phyloP scores from a whole-genome alignment of 2,113 vertebrate species.

The Piaya cayana region DNA sequence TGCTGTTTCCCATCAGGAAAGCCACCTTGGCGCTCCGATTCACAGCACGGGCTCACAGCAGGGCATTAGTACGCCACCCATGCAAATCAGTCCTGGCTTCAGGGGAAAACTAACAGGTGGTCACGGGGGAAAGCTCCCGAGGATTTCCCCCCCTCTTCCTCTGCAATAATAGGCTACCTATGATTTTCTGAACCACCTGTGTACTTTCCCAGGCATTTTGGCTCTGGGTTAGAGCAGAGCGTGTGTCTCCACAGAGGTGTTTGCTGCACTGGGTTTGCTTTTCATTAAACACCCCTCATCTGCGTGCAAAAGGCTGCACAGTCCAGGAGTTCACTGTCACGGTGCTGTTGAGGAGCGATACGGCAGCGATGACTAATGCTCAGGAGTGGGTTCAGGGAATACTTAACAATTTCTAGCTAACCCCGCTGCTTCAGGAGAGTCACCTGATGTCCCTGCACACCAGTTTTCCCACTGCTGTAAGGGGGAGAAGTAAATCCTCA shows the following conservation, averaged over 20 bases:
- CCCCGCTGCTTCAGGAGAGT: background rate
- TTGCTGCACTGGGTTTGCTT: background rate
- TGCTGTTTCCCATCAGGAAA: background rate
- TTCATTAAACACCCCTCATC: background rate
- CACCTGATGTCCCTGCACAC: background rate
- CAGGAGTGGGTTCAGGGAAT: background rate
- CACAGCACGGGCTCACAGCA: background rate
- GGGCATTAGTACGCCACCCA: background rate
- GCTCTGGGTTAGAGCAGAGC: background rate
- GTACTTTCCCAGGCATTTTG: conserved; percentile 29
- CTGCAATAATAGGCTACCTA: background rate
- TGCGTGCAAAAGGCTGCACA: background rate
- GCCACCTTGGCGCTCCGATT: background rate
- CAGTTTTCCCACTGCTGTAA: background rate
- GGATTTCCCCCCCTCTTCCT: background rate
- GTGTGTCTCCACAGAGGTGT: background rate
- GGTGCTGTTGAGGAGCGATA: background rate
- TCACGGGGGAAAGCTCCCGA: background rate
- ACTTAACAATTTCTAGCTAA: background rate
- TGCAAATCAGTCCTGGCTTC: background rate
- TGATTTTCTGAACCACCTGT: conserved; percentile 2
- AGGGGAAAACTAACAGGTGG: conserved; percentile 50
- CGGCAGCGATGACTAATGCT: background rate
- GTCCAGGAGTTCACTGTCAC: background rate
- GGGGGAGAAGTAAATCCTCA: background rate